Evolutionary conservation across 2,888 invertebrate species (phyloP), one percentile per base, ranked within the genome.

Genomic region (Ennomos erosarius): DNA sequence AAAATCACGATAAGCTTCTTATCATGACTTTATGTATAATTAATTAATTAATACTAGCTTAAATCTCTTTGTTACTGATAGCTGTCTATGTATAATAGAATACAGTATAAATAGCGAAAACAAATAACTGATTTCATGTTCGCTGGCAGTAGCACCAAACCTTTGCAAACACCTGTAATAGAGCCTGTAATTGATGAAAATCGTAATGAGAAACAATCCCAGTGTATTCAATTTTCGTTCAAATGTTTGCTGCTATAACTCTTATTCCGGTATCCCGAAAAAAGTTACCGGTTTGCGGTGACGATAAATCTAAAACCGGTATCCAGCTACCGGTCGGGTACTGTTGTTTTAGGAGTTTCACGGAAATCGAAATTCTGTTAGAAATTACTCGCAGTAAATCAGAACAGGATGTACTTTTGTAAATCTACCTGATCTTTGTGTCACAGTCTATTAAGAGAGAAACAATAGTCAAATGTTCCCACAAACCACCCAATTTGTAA

Each of bases 171-270:
- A 43, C 45, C 49, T 45, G 51, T 51, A 59, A 55, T 52, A 62
- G 39, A 55, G 16, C 44, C 16, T 46, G 64, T 69, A 68, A 78
- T 75, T 73, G 68, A 75, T 76, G 69, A 68, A 75, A 70, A 71
- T 72, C 64, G 62, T 71, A 78, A 78, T 72, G 70, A 73, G 66
- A 69, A 70, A 73, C 67, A 70, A 71, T 71, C 67, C 62, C 51
- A 57, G 56, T 60, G 60, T 63, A 71, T 74, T 72, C 64, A 68
- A 68, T 74, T 70, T 69, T 62, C 67, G 54, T 62, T 56, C 43
- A 54, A 67, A 64, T 63, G 56, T 59, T 67, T 60, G 49, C 39
- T 40, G 56, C 57, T 62, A 64, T 65, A 59, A 62, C 60, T 68
- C 66, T 50, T 46, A 54, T 54, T 49, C 40, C 45, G 43, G 52